Evolutionary conservation across 1,140 invertebrate species (phyloP).

Genomic region (Drosophila teissieri): DNA sequence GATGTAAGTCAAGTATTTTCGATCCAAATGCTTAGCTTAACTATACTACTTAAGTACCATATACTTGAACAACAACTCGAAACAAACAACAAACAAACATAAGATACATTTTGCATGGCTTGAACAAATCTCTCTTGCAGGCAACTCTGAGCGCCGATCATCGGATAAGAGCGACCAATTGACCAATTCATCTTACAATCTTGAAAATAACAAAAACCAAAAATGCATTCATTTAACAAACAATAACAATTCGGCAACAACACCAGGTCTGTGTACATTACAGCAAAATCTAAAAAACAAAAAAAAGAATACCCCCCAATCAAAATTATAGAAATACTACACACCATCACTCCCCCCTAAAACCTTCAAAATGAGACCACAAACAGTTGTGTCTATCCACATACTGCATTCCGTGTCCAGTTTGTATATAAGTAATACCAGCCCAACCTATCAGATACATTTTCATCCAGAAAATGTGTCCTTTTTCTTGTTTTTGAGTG

Average conservation of each 20-base stretch:
- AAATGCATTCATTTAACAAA: constrained; percentile 85
- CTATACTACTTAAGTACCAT: constrained; percentile 1
- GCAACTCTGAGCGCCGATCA: constrained; percentile 84
- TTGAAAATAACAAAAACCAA: constrained; percentile 84
- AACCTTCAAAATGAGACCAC: constrained; percentile 23
- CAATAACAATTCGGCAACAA: constrained; percentile 85
- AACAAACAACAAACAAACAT: constrained; percentile 41
- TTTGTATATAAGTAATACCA: constrained; percentile 23
- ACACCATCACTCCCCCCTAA: not conserved
- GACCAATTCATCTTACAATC: constrained; percentile 84
- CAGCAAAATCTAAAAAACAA: constrained; percentile 53
- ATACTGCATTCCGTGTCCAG: constrained; percentile 15
- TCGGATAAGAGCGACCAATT: constrained; percentile 85
- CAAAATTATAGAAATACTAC: constrained; percentile 43
- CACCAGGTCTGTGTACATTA: constrained; percentile 84
- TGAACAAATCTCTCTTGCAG: constrained; percentile 85
- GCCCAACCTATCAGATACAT: constrained; percentile 2
- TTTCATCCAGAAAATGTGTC: not conserved
- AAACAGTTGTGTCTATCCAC: constrained; percentile 1
- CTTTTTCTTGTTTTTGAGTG: not conserved
- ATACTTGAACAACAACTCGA: constrained; percentile 39
- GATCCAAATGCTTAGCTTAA: constrained; percentile 13
- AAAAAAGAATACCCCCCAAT: not conserved
- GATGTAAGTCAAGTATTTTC: constrained; percentile 21
- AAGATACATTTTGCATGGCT: constrained; percentile 81